Evolutionary conservation across 2,113 vertebrate species (phyloP).

Genomic region (Malaclemys terrapin): DNA sequence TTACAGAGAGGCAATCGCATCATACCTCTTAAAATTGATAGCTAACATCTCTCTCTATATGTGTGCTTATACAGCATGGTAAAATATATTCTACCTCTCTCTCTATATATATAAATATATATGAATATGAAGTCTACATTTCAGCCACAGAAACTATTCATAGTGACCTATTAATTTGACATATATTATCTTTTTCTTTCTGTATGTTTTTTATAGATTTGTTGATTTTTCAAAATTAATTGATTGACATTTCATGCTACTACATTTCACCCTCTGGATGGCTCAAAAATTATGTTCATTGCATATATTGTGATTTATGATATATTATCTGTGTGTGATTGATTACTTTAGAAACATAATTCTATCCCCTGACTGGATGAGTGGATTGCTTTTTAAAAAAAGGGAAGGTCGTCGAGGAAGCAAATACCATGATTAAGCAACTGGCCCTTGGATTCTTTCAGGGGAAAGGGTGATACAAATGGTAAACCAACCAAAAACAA

Average conservation of each 20-base stretch:
- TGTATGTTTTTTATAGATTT: neutral
- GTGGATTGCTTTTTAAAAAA: fast-evolving
- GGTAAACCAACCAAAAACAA: neutral
- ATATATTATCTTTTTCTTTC: neutral
- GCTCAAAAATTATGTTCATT: neutral
- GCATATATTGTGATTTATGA: neutral
- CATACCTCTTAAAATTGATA: neutral
- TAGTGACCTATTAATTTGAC: neutral
- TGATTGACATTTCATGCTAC: neutral
- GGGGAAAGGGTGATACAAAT: neutral
- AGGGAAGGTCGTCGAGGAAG: neutral
- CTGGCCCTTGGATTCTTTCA: neutral
- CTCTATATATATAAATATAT: neutral
- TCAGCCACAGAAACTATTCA: neutral
- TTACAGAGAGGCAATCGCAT: neutral
- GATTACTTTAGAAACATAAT: neutral
- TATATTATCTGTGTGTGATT: neutral
- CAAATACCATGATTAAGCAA: neutral
- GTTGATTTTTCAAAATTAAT: neutral
- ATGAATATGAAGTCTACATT: neutral
- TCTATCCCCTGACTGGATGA: neutral
- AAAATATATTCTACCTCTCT: neutral
- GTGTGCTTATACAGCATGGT: neutral
- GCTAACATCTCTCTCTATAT: neutral
- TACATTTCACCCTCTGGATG: neutral